These are phyloP conservation scores for Trissolcus japonicus DNA, from an alignment of 2,888 invertebrate species.

Conservation along the genomic window DNA sequence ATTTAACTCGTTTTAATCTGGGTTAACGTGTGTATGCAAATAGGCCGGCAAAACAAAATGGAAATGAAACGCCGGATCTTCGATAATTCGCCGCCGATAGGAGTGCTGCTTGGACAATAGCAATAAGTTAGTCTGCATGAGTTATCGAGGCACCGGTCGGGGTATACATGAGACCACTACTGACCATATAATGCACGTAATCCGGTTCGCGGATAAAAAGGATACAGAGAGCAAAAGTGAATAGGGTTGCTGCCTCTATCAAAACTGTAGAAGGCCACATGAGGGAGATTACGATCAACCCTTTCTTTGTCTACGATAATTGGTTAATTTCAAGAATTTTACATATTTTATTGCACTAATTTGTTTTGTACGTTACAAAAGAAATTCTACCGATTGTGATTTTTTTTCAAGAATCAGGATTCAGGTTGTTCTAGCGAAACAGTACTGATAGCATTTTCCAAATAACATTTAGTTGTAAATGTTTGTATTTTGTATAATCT, in stretches of 20 bases:
- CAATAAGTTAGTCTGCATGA: slow-evolving; percentile 68
- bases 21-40: slow-evolving; percentile 54
- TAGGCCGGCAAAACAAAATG: slow-evolving; percentile 42
- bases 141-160: slow-evolving; percentile 64
- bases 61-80: slow-evolving; percentile 54
- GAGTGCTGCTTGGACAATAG: slow-evolving; percentile 64
- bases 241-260: slow-evolving; percentile 17
- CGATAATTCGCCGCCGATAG: slow-evolving; percentile 59
- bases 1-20: slow-evolving; percentile 49
- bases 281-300: slow-evolving; percentile 39
- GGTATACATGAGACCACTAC: slow-evolving; percentile 42
- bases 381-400: too few relatives aligned
- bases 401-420: too few relatives aligned
- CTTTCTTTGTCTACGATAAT: slow-evolving; percentile 24
- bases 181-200: slow-evolving; percentile 57
- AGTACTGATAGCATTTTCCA: too few relatives aligned
- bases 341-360: too few relatives aligned
- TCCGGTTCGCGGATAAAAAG: slow-evolving; percentile 43
- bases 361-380: background rate
- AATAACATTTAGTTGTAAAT: too few relatives aligned
- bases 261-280: slow-evolving; percentile 28
- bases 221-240: slow-evolving; percentile 42
- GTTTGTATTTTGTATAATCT: too few relatives aligned
- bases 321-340: slow-evolving; percentile 1
- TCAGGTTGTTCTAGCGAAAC: too few relatives aligned